phyloP scores from a whole-genome alignment of 64 coral and sea anemone genomes.

The Acropora tenuis region DNA sequence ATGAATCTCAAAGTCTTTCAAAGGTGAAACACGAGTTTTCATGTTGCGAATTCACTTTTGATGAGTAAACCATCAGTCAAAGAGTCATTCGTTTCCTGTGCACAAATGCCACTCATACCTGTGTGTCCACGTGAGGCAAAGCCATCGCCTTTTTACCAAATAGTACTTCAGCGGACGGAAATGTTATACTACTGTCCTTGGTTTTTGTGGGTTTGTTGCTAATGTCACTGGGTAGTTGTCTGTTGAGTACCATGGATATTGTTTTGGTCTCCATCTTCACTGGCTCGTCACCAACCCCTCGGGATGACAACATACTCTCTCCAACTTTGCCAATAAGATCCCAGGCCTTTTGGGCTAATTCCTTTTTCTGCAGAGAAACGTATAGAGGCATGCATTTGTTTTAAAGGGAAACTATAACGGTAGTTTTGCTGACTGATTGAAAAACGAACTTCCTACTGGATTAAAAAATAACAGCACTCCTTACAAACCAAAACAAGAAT shows the following conservation, averaged over 20 bases:
- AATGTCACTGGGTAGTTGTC: constrained; percentile 39
- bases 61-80: no score
- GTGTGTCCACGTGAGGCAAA: constrained; percentile 64
- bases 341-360: constrained; percentile 61
- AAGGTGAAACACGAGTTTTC: no score
- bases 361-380: constrained; percentile 19
- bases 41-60: no score
- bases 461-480: no score
- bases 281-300: constrained; percentile 33
- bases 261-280: constrained; percentile 61
- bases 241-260: constrained; percentile 66
- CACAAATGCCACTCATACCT: constrained; percentile 35
- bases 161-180: constrained; percentile 57
- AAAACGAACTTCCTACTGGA: no score
- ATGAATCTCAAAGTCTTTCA: no score
- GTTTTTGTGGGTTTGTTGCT: constrained; percentile 47
- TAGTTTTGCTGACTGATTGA: no score
- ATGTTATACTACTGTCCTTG: constrained; percentile 48
- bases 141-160: constrained; percentile 24
- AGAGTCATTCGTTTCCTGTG: no score
- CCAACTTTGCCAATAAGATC: constrained; percentile 59
- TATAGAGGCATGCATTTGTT: neutral
- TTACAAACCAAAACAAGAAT: no score
- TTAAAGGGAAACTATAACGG: no score
- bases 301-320: constrained; percentile 64